Evolutionary conservation across 2,113 vertebrate species (phyloP).

Genomic region (Saccopteryx leptura): DNA sequence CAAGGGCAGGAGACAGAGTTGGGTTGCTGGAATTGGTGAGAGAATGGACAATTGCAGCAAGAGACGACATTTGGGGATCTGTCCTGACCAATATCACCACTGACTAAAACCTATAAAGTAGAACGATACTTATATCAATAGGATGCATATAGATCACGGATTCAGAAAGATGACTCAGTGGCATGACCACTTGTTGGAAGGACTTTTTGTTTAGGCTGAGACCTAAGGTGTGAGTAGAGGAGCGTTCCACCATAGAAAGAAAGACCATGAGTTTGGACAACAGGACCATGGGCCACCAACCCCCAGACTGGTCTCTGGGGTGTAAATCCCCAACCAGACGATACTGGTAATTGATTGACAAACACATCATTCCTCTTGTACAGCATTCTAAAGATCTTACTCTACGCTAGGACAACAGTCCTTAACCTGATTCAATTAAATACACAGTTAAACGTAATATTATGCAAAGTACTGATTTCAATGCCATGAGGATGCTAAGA

Average conservation of each 20-base stretch:
- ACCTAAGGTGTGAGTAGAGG: neutral
- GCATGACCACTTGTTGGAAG: neutral
- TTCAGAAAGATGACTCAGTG: neutral
- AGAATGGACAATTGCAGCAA: neutral
- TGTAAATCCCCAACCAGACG: neutral
- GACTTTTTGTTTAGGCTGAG: neutral
- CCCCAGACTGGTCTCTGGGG: neutral
- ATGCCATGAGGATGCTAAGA: neutral
- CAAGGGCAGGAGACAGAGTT: neutral
- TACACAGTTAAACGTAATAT: neutral
- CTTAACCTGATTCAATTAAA: neutral
- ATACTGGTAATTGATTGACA: neutral
- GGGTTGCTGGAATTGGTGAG: neutral
- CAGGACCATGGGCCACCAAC: too few species aligned
- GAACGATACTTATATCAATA: fast-evolving
- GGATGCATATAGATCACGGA: neutral
- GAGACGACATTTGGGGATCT: neutral
- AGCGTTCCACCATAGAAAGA: neutral
- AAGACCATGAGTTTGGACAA: neutral
- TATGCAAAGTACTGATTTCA: neutral
- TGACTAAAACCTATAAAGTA: neutral
- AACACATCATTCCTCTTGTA: neutral
- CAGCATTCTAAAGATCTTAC: neutral
- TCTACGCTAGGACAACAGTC: neutral
- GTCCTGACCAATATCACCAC: neutral